phyloP scores from a whole-genome alignment of 2,113 vertebrate species.

The Cryptomyrus ogoouensis region DNA sequence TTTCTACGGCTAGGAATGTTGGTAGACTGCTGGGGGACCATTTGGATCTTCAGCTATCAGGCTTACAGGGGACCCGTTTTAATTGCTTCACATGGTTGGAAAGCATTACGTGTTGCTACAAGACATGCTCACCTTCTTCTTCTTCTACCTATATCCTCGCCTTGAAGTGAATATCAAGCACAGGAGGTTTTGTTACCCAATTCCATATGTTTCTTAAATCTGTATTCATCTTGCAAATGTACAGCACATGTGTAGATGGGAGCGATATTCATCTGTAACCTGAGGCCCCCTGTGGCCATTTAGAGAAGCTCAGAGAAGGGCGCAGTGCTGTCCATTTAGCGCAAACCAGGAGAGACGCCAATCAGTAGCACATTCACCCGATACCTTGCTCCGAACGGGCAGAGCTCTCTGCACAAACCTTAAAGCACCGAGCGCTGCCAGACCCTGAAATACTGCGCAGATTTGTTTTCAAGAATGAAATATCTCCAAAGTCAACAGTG shows the following conservation, averaged over 20 bases:
- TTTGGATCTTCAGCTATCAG: not conserved
- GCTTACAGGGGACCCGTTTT: not conserved
- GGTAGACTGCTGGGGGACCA: not conserved
- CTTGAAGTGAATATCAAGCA: not conserved
- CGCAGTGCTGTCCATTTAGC: not conserved
- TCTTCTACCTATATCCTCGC: not conserved
- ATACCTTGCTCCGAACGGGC: not conserved
- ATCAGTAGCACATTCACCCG: not conserved
- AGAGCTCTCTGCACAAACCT: not conserved
- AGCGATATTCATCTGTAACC: not conserved
- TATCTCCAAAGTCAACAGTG: constrained; percentile 26
- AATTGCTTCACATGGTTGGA: not conserved
- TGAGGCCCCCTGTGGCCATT: not conserved
- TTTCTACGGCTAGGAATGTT: not conserved
- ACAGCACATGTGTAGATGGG: not conserved
- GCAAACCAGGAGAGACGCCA: not conserved
- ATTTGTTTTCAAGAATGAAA: constrained; percentile 24
- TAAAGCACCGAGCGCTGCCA: not conserved
- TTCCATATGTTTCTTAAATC: not conserved
- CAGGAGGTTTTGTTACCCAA: not conserved
- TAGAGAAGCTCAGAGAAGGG: not conserved
- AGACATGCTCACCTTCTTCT: not conserved
- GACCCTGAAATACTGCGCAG: constrained; percentile 10
- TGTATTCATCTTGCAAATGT: not conserved
- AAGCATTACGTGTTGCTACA: not conserved